Evolutionary conservation across 2,113 vertebrate genomes (phyloP).

Genomic region (Tor tambroides): DNA sequence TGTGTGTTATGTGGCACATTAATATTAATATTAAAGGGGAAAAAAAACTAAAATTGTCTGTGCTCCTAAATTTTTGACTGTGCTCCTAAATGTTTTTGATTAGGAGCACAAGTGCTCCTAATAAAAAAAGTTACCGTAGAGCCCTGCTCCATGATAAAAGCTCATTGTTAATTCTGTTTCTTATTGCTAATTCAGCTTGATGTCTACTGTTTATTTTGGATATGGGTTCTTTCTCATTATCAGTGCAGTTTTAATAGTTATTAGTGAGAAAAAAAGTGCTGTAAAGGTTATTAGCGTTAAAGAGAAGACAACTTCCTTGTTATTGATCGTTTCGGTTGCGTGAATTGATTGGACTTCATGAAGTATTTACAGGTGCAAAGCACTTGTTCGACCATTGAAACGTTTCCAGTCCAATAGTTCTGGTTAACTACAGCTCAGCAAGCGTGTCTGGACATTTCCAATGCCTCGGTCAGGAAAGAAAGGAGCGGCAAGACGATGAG

Average conservation of each 20-base stretch:
- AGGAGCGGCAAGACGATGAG: not conserved
- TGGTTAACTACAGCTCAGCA: not conserved
- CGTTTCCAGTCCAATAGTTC: slow-evolving; percentile 21
- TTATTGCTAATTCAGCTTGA: slow-evolving; percentile 10
- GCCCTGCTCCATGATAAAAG: slow-evolving; percentile 3
- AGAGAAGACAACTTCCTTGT: not conserved
- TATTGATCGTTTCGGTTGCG: slow-evolving; percentile 1
- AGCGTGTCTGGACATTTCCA: not conserved
- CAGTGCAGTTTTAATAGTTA: not conserved
- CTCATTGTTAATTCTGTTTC: slow-evolving; percentile 33
- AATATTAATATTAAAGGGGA: too few species aligned
- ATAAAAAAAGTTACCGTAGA: too few species aligned
- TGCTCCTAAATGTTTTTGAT: too few species aligned
- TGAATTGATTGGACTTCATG: slow-evolving; percentile 15
- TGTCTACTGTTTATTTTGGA: not conserved
- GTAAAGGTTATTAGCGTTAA: not conserved
- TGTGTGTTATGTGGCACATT: too few species aligned
- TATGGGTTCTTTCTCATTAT: not conserved
- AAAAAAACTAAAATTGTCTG: too few species aligned
- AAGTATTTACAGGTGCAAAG: slow-evolving; percentile 25
- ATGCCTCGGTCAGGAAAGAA: slow-evolving; percentile 11
- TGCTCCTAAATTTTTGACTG: too few species aligned
- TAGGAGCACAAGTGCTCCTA: too few species aligned
- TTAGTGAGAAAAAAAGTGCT: not conserved
- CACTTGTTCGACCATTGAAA: not conserved